Percentiles rank a stretch among this genome's conserved stretches.
phyloP scores from a whole-genome alignment of 2,113 vertebrate genomes.

The Meriones unguiculatus region DNA sequence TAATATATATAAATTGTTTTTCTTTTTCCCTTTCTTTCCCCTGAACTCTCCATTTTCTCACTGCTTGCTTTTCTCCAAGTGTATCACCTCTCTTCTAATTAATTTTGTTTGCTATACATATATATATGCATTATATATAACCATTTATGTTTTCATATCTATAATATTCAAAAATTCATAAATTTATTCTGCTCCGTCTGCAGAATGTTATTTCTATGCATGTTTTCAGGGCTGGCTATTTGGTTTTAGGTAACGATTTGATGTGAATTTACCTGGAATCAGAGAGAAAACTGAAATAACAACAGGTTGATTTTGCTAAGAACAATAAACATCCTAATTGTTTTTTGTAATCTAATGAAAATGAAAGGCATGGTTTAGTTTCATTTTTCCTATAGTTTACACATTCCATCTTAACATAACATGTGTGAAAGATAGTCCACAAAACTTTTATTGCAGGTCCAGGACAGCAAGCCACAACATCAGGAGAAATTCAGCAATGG shows the following conservation, averaged over 20 bases:
- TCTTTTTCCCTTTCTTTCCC: neutral
- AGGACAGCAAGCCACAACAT: accelerated
- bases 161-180: neutral
- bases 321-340: neutral
- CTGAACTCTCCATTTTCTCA: neutral
- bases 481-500: neutral
- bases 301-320: neutral
- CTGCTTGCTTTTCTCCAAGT: no score
- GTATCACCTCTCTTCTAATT: neutral
- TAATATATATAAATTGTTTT: neutral
- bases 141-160: neutral
- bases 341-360: neutral
- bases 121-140: neutral
- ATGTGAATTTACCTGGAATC: neutral
- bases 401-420: no score
- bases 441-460: neutral
- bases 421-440: neutral
- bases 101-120: neutral
- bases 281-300: neutral
- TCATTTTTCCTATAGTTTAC: neutral
- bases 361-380: neutral
- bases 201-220: neutral
- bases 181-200: neutral
- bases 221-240: no score
- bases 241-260: neutral